Percentiles rank a stretch among this genome's conserved stretches.
Evolutionary conservation across 2,888 invertebrate species (phyloP).

Genomic region (Miltochrista miniata): DNA sequence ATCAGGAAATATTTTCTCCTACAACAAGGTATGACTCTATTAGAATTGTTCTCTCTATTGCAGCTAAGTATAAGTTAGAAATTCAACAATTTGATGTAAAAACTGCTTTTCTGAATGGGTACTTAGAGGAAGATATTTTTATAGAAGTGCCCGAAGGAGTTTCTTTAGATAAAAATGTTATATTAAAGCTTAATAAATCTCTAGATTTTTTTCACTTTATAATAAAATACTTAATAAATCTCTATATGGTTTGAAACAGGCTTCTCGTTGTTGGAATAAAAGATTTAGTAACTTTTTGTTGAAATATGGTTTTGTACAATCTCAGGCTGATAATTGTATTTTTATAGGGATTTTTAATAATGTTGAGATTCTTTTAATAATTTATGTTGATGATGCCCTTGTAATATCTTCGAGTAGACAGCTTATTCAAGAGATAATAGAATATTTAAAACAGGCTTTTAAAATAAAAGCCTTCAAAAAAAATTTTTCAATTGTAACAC

Average conservation of each 20-base stretch:
- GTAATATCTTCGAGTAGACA: conserved; percentile 15
- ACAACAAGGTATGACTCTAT: conserved; percentile 15
- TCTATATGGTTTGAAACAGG: conserved; percentile 39
- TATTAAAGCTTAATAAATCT: conserved; percentile 23
- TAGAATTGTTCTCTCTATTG: conserved; percentile 8
- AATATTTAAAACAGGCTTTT: conserved; percentile 8
- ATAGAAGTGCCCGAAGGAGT: conserved; percentile 7
- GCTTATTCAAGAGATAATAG: conserved; percentile 2
- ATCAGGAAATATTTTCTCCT: conserved; percentile 16
- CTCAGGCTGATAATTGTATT: conserved; percentile 6
- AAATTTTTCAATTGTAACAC: too few relatives aligned
- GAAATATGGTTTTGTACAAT: conserved; percentile 27
- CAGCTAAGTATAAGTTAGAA: conserved; percentile 1
- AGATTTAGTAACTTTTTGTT: conserved; percentile 26
- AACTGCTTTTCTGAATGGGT: conserved; percentile 3
- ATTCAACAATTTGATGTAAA: conserved; percentile 1
- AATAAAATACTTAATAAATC: conserved; percentile 10
- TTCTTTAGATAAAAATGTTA: not conserved
- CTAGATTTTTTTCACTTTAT: conserved; percentile 9
- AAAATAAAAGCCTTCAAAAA: conserved; percentile 20
- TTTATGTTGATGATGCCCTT: conserved; percentile 42
- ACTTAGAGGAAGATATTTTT: conserved; percentile 3
- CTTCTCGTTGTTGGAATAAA: conserved; percentile 34
- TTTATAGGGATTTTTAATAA: conserved; percentile 27
- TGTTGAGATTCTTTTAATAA: too few relatives aligned